Evolutionary conservation across 2,888 invertebrate species (phyloP).

Genomic region (Ochropleura leucogaster): DNA sequence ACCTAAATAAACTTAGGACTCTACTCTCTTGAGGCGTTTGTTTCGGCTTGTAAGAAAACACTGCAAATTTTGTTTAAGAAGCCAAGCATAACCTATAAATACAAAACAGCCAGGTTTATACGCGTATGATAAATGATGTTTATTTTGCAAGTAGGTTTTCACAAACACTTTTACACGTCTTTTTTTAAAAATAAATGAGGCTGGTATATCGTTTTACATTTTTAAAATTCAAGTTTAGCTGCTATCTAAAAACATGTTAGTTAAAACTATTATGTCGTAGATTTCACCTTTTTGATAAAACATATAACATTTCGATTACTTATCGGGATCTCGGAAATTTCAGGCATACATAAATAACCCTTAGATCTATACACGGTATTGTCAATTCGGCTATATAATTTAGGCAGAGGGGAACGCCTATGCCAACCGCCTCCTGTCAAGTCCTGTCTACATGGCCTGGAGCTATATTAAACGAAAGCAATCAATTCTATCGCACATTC

Average conservation of each 20-base stretch:
- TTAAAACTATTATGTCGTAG: not conserved
- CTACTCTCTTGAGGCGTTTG: too few relatives aligned
- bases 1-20: not conserved
- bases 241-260: not conserved
- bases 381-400: constrained; percentile 21
- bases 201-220: too few relatives aligned
- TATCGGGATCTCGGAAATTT: not conserved
- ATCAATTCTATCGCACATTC: constrained; percentile 24
- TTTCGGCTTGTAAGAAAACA: not conserved
- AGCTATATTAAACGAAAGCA: constrained; percentile 29
- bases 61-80: not conserved
- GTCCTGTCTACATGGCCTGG: constrained; percentile 10
- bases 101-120: not conserved
- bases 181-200: too few relatives aligned
- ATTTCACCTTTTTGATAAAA: not conserved
- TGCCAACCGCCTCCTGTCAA: constrained; percentile 21
- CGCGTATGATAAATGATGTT: not conserved
- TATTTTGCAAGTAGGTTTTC: too few relatives aligned
- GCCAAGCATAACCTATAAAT: not conserved
- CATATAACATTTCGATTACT: not conserved
- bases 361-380: not conserved
- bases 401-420: constrained; percentile 15
- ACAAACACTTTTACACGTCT: too few relatives aligned
- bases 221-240: not conserved
- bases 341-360: not conserved